phyloP scores from a whole-genome alignment of 1,140 invertebrate species.

The Bathynomus jamesi region DNA sequence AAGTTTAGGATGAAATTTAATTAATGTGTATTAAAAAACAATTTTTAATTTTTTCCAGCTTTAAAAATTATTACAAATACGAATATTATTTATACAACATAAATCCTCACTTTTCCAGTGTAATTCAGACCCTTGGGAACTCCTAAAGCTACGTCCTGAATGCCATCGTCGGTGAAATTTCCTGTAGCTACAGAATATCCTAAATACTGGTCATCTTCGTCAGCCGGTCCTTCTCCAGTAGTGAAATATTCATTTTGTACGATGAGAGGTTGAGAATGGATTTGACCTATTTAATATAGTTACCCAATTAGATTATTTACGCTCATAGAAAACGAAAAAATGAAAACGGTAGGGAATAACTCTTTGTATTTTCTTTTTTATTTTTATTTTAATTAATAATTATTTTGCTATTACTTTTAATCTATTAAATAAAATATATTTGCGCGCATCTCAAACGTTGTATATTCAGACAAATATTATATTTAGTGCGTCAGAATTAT shows the following conservation, averaged over 20 bases:
- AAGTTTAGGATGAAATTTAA: too few species aligned
- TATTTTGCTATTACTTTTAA: background rate
- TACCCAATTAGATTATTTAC: background rate
- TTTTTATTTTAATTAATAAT: background rate
- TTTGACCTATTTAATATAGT: slow-evolving; percentile 57
- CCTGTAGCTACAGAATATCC: slow-evolving; percentile 87
- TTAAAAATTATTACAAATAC: too few species aligned
- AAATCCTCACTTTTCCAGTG: slow-evolving; percentile 61
- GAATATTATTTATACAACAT: background rate
- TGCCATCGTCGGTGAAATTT: slow-evolving; percentile 68
- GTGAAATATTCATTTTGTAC: slow-evolving; percentile 47
- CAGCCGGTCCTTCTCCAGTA: slow-evolving; percentile 67
- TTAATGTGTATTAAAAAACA: too few species aligned
- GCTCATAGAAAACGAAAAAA: background rate
- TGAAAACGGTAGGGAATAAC: background rate
- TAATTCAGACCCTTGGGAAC: slow-evolving; percentile 78
- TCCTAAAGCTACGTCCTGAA: slow-evolving; percentile 78
- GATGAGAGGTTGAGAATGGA: slow-evolving; percentile 63
- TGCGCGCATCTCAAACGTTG: background rate
- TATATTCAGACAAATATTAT: too few species aligned
- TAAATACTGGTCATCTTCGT: slow-evolving; percentile 84
- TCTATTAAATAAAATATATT: background rate
- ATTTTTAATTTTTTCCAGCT: too few species aligned
- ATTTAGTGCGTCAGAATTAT: too few species aligned
- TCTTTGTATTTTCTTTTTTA: background rate